Base-by-base conservation (phyloP, 2,888 invertebrate genomes). In the Agriopis leucophaearia region DNA sequence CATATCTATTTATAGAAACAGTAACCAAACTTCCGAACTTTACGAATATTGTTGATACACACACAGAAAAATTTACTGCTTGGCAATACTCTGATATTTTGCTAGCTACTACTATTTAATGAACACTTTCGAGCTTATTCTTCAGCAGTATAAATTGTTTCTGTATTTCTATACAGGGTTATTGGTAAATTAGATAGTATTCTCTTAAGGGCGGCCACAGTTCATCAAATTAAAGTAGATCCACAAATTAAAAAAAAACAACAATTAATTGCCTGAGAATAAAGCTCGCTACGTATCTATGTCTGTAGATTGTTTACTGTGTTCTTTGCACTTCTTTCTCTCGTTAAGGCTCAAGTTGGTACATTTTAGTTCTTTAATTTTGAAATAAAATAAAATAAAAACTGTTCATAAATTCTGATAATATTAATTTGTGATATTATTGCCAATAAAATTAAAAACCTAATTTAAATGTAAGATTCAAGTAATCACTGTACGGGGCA, bases 381-480 rank as follows among this genome's bases (percentile, higher is more conserved):
- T 47, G 35, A 55, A 55, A 45, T 61, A 12, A 42, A 15, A 18
- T 44, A 56, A 68, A 59, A 70, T 60, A 59, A 60, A 58, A 52
- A 36, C 59, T 67, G 54, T 63, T 27, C 27, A 27, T 70, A 56
- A 66, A 69, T 64, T 65, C 64, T 68, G 81, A 87, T 87, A 87
- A 88, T 84, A 88, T 89, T 90, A 74, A 86, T 89, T 91, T 90
- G 90, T 90, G 88, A 90, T 89, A 90, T 85, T 86, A 87, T 87
- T 90, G 89, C 89, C 88, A 90, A 89, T 88, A 88, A 81, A 77
- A 74, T 72, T 64, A 27, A 27, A 27, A 27, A 80, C 79, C 74
- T 82, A 83, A 82, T 79, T 80, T 76, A 78, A 78, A 78, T 79
- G 76, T 79, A 77, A 65, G 51, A 64, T 35, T 55, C 56, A 74